Percentiles rank a stretch among this genome's conserved stretches.
phyloP scores from a whole-genome alignment of 2,888 invertebrate genomes.

The Serrognathus titanus region DNA sequence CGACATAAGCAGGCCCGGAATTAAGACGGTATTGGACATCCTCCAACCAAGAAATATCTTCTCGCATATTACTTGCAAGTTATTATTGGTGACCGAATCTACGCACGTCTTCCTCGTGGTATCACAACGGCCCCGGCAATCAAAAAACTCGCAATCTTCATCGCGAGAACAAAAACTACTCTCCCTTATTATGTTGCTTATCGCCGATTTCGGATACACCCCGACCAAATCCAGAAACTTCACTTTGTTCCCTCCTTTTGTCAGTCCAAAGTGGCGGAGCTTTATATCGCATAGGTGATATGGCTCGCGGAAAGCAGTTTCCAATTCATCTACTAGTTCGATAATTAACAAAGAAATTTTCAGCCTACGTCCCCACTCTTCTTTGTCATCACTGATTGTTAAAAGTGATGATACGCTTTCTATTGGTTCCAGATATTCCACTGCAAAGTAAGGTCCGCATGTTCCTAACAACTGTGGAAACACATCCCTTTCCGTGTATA shows the following conservation, averaged over 20 bases:
- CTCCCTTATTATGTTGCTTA: conserved; percentile 51
- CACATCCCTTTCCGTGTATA: conserved; percentile 58
- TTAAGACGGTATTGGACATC: conserved; percentile 57
- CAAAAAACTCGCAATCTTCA: conserved; percentile 65
- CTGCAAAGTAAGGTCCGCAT: conserved; percentile 65
- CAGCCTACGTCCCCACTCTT: conserved; percentile 57
- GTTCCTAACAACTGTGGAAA: conserved; percentile 65
- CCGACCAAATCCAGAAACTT: conserved; percentile 64
- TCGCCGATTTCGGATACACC: conserved; percentile 57
- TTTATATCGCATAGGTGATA: conserved; percentile 68
- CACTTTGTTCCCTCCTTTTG: conserved; percentile 51
- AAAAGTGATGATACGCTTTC: conserved; percentile 53
- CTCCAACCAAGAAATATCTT: conserved; percentile 64
- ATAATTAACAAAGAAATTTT: conserved; percentile 59
- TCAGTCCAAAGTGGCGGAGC: conserved; percentile 62
- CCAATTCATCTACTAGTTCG: conserved; percentile 59
- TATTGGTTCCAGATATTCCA: conserved; percentile 60
- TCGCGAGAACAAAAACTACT: conserved; percentile 53
- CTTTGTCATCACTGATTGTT: conserved; percentile 52
- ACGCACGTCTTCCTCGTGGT: conserved; percentile 45
- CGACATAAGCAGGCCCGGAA: conserved; percentile 61
- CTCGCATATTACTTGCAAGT: conserved; percentile 65
- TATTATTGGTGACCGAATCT: conserved; percentile 58
- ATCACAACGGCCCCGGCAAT: conserved; percentile 63
- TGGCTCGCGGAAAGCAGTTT: conserved; percentile 57